These are phyloP conservation scores for Sminthurides bifidus DNA, from an alignment of 1,140 invertebrate species.

Conservation along the genomic window DNA sequence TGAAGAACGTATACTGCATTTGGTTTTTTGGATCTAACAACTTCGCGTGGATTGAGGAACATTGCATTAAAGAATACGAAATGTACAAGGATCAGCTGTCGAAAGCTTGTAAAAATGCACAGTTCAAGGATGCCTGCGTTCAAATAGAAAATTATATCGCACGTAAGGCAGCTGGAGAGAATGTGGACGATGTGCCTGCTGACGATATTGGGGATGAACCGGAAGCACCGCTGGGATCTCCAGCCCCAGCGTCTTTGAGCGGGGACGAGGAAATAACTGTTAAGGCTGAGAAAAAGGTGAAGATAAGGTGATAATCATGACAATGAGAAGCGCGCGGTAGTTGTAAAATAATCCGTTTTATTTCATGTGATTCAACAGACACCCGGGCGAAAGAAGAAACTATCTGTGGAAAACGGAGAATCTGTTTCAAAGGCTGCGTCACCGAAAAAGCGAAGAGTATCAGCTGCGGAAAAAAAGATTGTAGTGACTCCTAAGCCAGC, in stretches of 20 bases:
- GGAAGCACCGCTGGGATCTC: not conserved
- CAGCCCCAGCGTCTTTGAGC: constrained; percentile 9
- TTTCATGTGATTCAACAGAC: not conserved
- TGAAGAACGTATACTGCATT: constrained; percentile 60
- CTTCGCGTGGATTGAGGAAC: constrained; percentile 84
- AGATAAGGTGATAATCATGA: too few relatives aligned
- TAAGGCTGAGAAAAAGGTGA: not conserved
- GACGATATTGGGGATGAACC: not conserved
- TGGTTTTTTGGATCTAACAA: constrained; percentile 89
- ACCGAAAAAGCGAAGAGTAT: constrained; percentile 18
- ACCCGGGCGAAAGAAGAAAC: constrained; percentile 5
- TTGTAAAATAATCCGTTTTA: not conserved
- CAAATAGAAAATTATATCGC: constrained; percentile 74
- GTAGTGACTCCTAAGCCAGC: constrained; percentile 19
- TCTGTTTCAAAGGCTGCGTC: not conserved
- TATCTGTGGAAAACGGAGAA: constrained; percentile 14
- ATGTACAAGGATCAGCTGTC: constrained; percentile 66
- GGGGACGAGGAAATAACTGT: not conserved
- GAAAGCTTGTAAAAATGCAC: constrained; percentile 60
- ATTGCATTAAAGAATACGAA: constrained; percentile 69
- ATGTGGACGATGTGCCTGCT: constrained; percentile 8
- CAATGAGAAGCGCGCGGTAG: too few relatives aligned
- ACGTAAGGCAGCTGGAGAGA: constrained; percentile 31
- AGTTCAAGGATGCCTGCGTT: constrained; percentile 71
- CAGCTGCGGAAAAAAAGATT: constrained; percentile 1